Evolutionary conservation across 37 sponge, comb jelly and placozoan genomes (phyloP), one percentile per base, ranked within the genome.

Genomic region (Cladorhizidae sp.): DNA sequence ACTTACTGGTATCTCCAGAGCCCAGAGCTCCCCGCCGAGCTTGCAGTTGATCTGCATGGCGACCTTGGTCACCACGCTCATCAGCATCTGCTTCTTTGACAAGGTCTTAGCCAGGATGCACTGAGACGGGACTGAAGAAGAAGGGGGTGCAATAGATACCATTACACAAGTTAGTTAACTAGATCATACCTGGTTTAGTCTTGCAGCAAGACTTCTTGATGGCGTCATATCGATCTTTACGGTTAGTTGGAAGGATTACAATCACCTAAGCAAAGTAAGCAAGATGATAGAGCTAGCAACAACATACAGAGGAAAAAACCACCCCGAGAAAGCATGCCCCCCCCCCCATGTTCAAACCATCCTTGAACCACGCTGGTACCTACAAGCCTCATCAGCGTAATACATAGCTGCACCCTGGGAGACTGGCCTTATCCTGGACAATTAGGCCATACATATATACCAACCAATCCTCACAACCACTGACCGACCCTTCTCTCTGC

Each of bases 1-100:
- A 78, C 94, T 82, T 43, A 94, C 94, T n/a, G 96, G 96, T 64
- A 95, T 87, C 42, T 95, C 96, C 41, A 95, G 56, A 14, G 96
- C 94, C 94, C 94, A 96, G 3, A 96, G 80, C 57, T 96, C 92
- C 50, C 98, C 98, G 57, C 98, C 98, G 63, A 97, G 80, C 75
- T 97, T 97, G 79, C 93, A 92, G 86, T 97, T 92, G 65, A 97
- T 85, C 81, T 98, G 98, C 67, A 98, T 70, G 35, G 86, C 91
- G 49, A 98, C 83, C 72, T 98, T 98, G 35, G 98, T 98, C 55
- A 82, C 74, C 49, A 98, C 98, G 82, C 91, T 90, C 95, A 98
- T 93, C 63, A 96, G 63, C 7, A 40, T 85, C 74, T 90, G 73
- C 74, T 80, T 84, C 87, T 95, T 95, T 14, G 36, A 41, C 35